phyloP scores from a whole-genome alignment of 1,140 invertebrate species.

The Brachionus angularis region DNA sequence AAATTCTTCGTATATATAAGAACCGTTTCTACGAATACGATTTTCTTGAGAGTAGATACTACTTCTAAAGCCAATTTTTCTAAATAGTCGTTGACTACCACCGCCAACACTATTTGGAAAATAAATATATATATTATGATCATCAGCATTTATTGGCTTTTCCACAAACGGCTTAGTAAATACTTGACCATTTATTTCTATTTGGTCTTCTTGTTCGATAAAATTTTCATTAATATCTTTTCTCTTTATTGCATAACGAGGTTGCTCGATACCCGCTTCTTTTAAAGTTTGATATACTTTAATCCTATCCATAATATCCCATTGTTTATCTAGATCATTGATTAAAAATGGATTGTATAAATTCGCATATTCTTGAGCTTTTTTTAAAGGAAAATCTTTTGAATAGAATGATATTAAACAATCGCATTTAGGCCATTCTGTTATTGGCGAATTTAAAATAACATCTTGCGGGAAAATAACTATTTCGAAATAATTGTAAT shows the following conservation, averaged over 20 bases:
- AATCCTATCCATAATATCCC: conserved; percentile 75
- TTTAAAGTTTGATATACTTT: conserved; percentile 78
- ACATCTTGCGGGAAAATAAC: conserved; percentile 45
- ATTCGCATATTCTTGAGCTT: conserved; percentile 93
- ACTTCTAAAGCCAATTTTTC: conserved; percentile 96
- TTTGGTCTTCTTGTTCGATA: conserved; percentile 94
- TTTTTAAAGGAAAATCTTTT: conserved; percentile 92
- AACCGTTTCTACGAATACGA: conserved; percentile 88
- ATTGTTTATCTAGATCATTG: conserved; percentile 97
- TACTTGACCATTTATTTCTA: conserved; percentile 83
- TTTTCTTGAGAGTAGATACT: conserved; percentile 96
- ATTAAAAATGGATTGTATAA: conserved; percentile 91
- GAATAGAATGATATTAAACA: conserved; percentile 98
- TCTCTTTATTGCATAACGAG: conserved; percentile 91
- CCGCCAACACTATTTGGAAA: conserved; percentile 95
- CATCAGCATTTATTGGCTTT: conserved; percentile 94
- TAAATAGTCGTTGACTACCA: conserved; percentile 89
- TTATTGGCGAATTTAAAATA: conserved; percentile 75
- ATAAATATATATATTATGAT: conserved; percentile 99
- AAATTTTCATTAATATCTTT: conserved; percentile 67
- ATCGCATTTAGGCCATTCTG: conserved; percentile 95
- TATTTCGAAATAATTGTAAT: conserved; percentile 66
- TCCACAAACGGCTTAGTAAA: conserved; percentile 99
- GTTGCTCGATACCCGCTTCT: conserved; percentile 90
- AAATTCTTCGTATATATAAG: conserved; percentile 99